These are phyloP conservation scores for Argynnis bischoffii DNA, from an alignment of 2,888 invertebrate genomes.

Conservation along the genomic window DNA sequence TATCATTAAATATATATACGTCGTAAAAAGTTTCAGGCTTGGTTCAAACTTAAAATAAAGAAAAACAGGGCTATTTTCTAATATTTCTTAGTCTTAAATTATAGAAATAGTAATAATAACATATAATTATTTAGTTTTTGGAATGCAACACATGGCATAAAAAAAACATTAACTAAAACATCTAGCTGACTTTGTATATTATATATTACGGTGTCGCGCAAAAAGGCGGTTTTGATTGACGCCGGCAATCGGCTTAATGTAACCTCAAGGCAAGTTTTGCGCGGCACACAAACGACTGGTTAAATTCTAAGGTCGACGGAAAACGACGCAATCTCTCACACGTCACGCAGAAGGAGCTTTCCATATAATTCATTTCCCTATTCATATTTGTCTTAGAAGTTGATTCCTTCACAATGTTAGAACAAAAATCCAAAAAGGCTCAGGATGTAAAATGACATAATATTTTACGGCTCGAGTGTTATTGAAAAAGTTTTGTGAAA, in stretches of 20 bases:
- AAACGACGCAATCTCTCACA: constrained; percentile 79
- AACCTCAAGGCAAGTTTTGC: constrained; percentile 79
- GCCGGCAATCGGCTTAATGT: constrained; percentile 81
- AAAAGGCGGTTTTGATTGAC: constrained; percentile 80
- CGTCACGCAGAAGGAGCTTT: constrained; percentile 77
- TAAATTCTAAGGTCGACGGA: constrained; percentile 80
- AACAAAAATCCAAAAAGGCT: constrained; percentile 49
- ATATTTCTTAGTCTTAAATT: too few relatives aligned
- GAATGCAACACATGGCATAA: constrained; percentile 38
- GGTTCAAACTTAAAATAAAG: not conserved
- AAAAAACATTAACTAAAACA: constrained; percentile 56
- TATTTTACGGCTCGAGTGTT: constrained; percentile 57
- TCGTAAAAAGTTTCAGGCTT: not conserved
- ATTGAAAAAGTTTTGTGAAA: constrained; percentile 61
- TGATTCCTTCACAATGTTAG: constrained; percentile 54
- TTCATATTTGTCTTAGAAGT: constrained; percentile 80
- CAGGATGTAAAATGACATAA: constrained; percentile 56
- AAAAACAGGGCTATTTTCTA: too few relatives aligned
- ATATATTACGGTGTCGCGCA: constrained; percentile 59
- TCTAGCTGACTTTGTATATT: constrained; percentile 52
- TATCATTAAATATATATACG: constrained; percentile 1
- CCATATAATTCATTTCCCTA: constrained; percentile 80
- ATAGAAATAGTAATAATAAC: not conserved
- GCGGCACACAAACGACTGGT: constrained; percentile 76
- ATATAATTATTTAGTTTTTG: constrained; percentile 3